Conservation (phyloP, 2,113 vertebrate genomes). For the Brachyhypopomus gauderio region DNA sequence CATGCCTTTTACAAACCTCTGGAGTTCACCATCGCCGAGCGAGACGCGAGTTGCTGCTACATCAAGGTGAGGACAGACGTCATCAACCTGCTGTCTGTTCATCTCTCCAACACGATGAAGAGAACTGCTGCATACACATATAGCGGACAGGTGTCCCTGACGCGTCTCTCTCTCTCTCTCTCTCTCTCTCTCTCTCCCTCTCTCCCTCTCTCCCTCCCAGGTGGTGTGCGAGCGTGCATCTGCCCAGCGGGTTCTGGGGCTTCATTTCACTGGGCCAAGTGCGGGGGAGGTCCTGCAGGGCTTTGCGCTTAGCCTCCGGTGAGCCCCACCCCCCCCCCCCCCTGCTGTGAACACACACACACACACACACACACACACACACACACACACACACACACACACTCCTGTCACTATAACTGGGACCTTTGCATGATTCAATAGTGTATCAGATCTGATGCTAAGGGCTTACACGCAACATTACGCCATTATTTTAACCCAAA, state of each 20-base stretch:
- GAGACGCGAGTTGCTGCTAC: conserved; percentile 88
- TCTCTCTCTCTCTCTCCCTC: background rate
- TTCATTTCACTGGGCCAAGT: conserved; percentile 93
- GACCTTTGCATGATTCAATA: too few species aligned
- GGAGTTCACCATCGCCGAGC: conserved; percentile 87
- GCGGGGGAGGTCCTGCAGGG: conserved; percentile 96
- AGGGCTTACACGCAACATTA: too few species aligned
- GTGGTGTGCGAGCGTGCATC: conserved; percentile 84
- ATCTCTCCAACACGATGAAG: background rate
- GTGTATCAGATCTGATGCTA: too few species aligned
- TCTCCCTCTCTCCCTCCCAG: conserved; percentile 66
- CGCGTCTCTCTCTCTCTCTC: background rate
- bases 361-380: too few species aligned
- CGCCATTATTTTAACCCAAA: too few species aligned
- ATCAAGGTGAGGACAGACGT: conserved; percentile 80
- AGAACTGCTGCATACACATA: too few species aligned
- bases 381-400: too few species aligned
- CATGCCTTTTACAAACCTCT: conserved; percentile 94
- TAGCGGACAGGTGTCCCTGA: too few species aligned
- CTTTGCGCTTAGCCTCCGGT: conserved; percentile 91
- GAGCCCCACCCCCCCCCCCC: conserved; percentile 22
- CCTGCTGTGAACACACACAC: too few species aligned
- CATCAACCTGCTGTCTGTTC: background rate
- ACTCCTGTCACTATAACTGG: too few species aligned
- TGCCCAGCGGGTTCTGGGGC: conserved; percentile 84